Percentiles rank a stretch among this genome's conserved stretches.
Conservation (phyloP, 2,113 vertebrate species). For the Elephas maximus region DNA sequence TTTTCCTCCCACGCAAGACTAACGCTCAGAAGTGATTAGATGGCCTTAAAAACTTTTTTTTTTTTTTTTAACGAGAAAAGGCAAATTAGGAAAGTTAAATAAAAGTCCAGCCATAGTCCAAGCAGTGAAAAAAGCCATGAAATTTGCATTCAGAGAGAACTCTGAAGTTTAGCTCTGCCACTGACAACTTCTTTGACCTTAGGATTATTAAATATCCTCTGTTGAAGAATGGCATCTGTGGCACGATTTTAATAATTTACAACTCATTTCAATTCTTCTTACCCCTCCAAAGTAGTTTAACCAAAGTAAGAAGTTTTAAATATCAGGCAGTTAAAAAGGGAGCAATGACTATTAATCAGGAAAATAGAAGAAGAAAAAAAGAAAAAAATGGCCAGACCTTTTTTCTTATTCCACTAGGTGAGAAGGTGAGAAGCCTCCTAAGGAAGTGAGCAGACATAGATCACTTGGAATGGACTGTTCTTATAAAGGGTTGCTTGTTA, state of each 20-base stretch:
- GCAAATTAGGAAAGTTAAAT: no score
- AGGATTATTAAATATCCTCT: slow-evolving; percentile 42
- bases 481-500: neutral
- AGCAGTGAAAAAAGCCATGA: no score
- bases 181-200: slow-evolving; percentile 5
- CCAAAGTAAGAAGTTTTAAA: slow-evolving; percentile 57
- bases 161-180: no score
- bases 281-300: neutral
- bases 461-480: neutral
- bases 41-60: no score
- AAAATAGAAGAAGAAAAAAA: neutral
- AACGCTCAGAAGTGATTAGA: no score
- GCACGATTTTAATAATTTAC: slow-evolving; percentile 46
- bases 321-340: neutral
- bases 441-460: neutral
- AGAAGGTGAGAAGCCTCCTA: neutral
- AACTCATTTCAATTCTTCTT: slow-evolving; percentile 1
- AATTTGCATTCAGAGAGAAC: no score
- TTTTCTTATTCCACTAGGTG: neutral
- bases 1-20: no score
- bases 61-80: no score
- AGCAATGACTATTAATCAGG: neutral
- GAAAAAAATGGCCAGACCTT: neutral
- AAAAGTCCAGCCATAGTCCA: no score
- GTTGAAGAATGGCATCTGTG: slow-evolving; percentile 23